These are phyloP conservation scores for Rafetus swinhoei DNA, from an alignment of 2,113 vertebrate species.

Conservation along the genomic window DNA sequence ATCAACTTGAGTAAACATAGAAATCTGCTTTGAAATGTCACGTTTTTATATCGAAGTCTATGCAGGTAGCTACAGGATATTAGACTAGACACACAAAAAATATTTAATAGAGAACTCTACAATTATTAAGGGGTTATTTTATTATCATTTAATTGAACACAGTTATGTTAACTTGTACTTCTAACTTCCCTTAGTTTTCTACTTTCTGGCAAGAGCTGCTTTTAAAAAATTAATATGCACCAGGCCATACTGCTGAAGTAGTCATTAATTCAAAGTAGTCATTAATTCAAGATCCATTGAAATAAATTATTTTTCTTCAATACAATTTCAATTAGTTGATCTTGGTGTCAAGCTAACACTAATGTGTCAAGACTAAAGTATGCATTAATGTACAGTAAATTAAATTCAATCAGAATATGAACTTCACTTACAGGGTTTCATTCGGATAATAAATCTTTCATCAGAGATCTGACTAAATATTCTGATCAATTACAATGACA, in stretches of 20 bases:
- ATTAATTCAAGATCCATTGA: conserved; percentile 45
- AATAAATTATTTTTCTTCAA: conserved; percentile 56
- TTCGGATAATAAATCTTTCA: conserved; percentile 55
- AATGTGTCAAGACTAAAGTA: conserved; percentile 33
- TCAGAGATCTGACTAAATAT: conserved; percentile 21
- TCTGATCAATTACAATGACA: conserved; percentile 42
- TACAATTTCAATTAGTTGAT: conserved; percentile 54
- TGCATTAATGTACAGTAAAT: conserved; percentile 28
- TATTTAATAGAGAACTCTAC: conserved; percentile 14
- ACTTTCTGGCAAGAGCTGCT: conserved; percentile 45
- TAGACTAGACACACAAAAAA: background rate
- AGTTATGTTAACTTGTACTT: conserved; percentile 2
- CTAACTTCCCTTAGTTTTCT: conserved; percentile 23
- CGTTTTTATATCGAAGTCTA: background rate
- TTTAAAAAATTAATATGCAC: conserved; percentile 32
- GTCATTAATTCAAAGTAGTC: conserved; percentile 34
- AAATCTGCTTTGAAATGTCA: background rate
- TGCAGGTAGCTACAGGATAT: background rate
- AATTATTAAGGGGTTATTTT: conserved; percentile 10
- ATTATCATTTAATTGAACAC: conserved; percentile 4
- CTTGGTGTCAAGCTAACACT: conserved; percentile 38
- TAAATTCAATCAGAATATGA: conserved; percentile 58
- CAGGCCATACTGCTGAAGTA: conserved; percentile 28
- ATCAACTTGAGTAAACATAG: background rate
- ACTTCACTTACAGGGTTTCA: conserved; percentile 40